Percentiles rank a stretch among this genome's conserved stretches.
These are phyloP conservation scores for Pheosia gnoma DNA, from an alignment of 2,888 invertebrate species.

Conservation along the genomic window DNA sequence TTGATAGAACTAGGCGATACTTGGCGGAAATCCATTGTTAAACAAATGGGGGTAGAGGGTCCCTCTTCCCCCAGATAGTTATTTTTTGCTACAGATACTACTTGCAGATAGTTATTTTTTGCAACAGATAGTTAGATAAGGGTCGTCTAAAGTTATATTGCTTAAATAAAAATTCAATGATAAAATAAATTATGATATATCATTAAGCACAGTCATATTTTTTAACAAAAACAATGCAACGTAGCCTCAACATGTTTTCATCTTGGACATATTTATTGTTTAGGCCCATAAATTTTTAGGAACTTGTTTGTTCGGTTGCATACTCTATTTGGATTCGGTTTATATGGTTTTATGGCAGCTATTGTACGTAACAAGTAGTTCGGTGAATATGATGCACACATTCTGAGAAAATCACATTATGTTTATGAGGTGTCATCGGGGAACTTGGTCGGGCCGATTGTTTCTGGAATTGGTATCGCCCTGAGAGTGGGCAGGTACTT, in stretches of 20 bases:
- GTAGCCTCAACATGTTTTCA: constrained; percentile 16
- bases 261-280: constrained; percentile 38
- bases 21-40: no score
- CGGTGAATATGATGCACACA: constrained; percentile 9
- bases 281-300: constrained; percentile 41
- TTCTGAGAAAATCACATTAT: constrained; percentile 21
- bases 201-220: background rate
- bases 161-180: no score
- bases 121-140: no score
- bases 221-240: constrained; percentile 8
- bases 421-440: constrained; percentile 4
- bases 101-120: no score
- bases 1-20: no score
- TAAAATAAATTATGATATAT: no score
- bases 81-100: no score
- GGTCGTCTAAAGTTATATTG: no score
- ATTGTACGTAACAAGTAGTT: constrained; percentile 17
- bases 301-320: constrained; percentile 38
- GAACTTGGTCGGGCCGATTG: constrained; percentile 3
- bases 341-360: constrained; percentile 30
- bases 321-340: constrained; percentile 30
- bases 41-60: no score
- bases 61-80: no score
- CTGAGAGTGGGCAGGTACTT: constrained; percentile 1
- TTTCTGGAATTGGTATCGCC: constrained; percentile 3